A percentile compares a stretch with the other conserved stretches of the same genome.
These are phyloP conservation scores for Spilogale gracilis DNA, from an alignment of 2,113 vertebrate genomes.

Conservation along the genomic window DNA sequence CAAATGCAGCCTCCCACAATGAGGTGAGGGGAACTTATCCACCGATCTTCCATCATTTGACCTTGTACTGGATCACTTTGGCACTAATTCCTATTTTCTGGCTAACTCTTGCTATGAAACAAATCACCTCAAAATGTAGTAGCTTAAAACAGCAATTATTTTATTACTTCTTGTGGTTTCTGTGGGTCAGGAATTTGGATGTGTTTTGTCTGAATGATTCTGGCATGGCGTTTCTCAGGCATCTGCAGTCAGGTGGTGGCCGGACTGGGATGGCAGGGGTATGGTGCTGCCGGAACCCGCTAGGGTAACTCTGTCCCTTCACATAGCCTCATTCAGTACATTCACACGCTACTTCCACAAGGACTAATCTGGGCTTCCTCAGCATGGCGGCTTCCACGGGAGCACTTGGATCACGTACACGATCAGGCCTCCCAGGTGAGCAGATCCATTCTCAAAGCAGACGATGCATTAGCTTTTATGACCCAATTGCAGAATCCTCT, in stretches of 20 bases:
- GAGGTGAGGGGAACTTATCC: not conserved
- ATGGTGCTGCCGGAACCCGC: not conserved
- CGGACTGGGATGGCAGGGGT: no score
- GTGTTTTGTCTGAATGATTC: not conserved
- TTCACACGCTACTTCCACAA: not conserved
- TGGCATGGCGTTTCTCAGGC: not conserved
- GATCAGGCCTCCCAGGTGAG: not conserved
- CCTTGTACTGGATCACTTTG: not conserved
- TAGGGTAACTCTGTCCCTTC: not conserved
- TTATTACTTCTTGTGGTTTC: not conserved
- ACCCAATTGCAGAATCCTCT: not conserved
- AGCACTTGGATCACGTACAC: no score
- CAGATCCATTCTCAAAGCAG: not conserved
- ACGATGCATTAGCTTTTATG: not conserved
- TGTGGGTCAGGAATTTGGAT: not conserved
- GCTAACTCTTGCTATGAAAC: not conserved
- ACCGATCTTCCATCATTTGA: not conserved
- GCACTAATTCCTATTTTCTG: not conserved
- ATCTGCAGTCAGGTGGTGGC: not conserved
- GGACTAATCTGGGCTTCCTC: not conserved
- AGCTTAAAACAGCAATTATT: not conserved
- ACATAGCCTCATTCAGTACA: not conserved
- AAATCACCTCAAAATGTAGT: not conserved
- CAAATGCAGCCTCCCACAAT: fast-evolving
- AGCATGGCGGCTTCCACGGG: not conserved